Percentiles rank a stretch among this genome's conserved stretches.
Evolutionary conservation across 2,888 invertebrate genomes (phyloP).

Genomic region (Eucera pruinosa): DNA sequence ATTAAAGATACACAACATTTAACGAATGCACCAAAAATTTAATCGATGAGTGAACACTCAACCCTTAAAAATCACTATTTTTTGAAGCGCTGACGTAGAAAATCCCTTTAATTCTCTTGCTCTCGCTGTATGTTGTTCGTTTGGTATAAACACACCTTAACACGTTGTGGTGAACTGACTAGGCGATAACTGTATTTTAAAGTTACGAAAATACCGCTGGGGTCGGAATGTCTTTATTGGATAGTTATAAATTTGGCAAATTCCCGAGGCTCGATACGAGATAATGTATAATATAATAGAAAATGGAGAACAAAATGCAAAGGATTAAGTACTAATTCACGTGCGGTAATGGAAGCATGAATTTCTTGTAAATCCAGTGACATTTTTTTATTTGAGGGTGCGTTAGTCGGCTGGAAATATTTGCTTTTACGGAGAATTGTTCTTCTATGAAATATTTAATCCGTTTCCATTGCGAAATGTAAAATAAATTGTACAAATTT

Average conservation of each 20-base stretch:
- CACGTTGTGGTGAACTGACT: constrained; percentile 7
- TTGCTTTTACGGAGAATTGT: not conserved
- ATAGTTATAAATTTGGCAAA: not conserved
- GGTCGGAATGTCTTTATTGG: constrained; percentile 10
- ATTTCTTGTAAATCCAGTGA: not conserved
- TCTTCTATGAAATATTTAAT: not conserved
- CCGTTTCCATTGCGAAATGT: not conserved
- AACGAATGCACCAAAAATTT: no score
- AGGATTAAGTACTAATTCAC: not conserved
- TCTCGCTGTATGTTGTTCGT: no score
- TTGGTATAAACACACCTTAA: no score
- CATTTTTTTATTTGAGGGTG: not conserved
- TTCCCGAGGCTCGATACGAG: not conserved
- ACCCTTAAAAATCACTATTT: no score
- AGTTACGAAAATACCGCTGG: not conserved
- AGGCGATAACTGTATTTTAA: constrained; percentile 18
- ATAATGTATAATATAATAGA: not conserved
- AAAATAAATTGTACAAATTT: no score
- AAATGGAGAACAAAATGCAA: not conserved
- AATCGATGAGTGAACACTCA: no score
- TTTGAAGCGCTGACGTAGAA: no score
- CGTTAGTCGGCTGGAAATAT: not conserved
- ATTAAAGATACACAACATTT: no score
- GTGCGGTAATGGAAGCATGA: not conserved
- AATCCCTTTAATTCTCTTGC: no score